phyloP scores from a whole-genome alignment of 1,140 invertebrate species.

The Bursaphelenchus mucronatus region DNA sequence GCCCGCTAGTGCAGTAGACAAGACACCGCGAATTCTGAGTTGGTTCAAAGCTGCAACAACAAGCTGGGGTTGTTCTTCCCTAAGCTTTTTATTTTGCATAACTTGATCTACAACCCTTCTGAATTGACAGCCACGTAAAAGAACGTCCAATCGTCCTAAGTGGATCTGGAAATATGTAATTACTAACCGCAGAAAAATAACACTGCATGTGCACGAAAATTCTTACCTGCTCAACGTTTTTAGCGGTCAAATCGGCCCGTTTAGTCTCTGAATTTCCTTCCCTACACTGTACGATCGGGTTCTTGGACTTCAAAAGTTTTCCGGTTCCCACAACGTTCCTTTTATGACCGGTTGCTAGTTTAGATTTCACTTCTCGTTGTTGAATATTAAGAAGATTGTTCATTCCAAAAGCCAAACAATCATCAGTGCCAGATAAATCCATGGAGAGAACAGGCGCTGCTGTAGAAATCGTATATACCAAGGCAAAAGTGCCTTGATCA shows the following conservation, averaged over 20 bases:
- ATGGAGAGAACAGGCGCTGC: slow-evolving; percentile 83
- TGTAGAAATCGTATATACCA: slow-evolving; percentile 81
- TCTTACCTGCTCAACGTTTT: slow-evolving; percentile 18
- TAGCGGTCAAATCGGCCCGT: neutral
- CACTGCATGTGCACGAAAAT: slow-evolving; percentile 3
- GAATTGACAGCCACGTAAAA: slow-evolving; percentile 30
- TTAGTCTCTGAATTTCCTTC: slow-evolving; percentile 7
- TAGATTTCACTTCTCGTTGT: slow-evolving; percentile 67
- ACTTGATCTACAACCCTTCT: slow-evolving; percentile 35
- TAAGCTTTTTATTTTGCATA: slow-evolving; percentile 21
- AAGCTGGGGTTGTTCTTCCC: slow-evolving; percentile 22
- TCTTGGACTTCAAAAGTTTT: slow-evolving; percentile 2
- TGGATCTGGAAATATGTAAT: slow-evolving; percentile 28
- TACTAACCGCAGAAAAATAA: slow-evolving; percentile 20
- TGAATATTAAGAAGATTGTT: slow-evolving; percentile 76
- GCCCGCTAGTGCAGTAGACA: slow-evolving; percentile 28
- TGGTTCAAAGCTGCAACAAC: slow-evolving; percentile 47
- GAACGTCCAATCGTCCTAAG: slow-evolving; percentile 28
- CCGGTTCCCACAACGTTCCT: neutral
- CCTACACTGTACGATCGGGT: slow-evolving; percentile 6
- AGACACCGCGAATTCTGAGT: slow-evolving; percentile 31
- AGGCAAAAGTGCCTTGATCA: slow-evolving; percentile 75
- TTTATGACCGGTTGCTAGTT: neutral
- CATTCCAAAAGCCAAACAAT: slow-evolving; percentile 80
- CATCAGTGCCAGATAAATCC: slow-evolving; percentile 74